Conservation (phyloP, 2,797 vertebrate species). For the Leptodactylus fallax region DNA sequence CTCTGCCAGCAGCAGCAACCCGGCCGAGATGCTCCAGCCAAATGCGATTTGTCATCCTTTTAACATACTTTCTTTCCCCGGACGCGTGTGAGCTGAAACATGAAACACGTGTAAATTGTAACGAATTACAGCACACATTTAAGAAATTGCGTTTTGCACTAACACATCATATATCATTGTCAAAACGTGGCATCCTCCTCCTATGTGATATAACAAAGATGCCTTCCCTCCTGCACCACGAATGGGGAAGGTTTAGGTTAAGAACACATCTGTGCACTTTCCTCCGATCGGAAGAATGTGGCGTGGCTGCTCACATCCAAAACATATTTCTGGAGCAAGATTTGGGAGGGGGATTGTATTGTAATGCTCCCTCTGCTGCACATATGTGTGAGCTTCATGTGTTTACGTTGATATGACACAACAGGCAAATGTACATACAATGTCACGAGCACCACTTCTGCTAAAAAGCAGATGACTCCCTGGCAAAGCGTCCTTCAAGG, state of each 20-base stretch:
- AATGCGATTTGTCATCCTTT: conserved; percentile 44
- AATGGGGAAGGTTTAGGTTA: conserved; percentile 50
- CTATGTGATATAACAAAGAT: conserved; percentile 69
- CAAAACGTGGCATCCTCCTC: conserved; percentile 63
- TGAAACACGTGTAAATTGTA: conserved; percentile 71
- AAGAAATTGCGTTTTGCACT: conserved; percentile 62
- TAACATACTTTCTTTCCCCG: conserved; percentile 21
- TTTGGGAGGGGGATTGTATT: conserved; percentile 62
- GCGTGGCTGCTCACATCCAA: conserved; percentile 62
- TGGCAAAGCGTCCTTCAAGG: conserved; percentile 11
- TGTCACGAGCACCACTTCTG: conserved; percentile 69
- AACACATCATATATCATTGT: conserved; percentile 71
- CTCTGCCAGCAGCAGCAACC: not conserved
- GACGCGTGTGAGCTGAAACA: conserved; percentile 34
- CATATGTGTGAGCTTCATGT: conserved; percentile 67
- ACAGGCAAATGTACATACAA: conserved; percentile 55
- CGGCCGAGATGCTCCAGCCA: conserved; percentile 18
- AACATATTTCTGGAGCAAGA: conserved; percentile 66
- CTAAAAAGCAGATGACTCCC: conserved; percentile 68
- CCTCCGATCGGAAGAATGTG: conserved; percentile 64
- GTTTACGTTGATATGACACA: conserved; percentile 67
- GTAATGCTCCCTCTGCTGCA: conserved; percentile 27
- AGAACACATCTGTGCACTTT: conserved; percentile 66
- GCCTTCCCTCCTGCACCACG: conserved; percentile 8
- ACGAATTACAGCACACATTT: conserved; percentile 67